Base-by-base conservation (phyloP, 2,113 vertebrate species). In the Menura novaehollandiae region DNA sequence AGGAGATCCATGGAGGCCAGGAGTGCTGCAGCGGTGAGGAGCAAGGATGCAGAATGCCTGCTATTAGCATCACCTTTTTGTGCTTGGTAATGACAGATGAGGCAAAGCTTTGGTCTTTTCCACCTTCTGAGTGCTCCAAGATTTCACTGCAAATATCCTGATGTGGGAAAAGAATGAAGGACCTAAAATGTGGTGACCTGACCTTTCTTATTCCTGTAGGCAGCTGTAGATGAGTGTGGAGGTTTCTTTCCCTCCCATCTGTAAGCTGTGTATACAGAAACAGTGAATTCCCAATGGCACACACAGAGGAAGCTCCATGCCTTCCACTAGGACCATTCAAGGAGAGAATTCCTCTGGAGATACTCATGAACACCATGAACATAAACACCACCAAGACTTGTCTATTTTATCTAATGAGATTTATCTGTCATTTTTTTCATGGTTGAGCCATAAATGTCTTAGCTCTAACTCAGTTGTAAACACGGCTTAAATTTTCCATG, bases 41-140 rank as follows among this genome's bases (percentile, higher is more conserved):
- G 5, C 6, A 22, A 1, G 33, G 64, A 46, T 51, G 52, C 27
- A 82, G 52, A n/a, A 43, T 0, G 0, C 8, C 47, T 30, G 43
- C 62, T 20, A 72, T 16, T 11, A 59, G 52, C 46, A 32, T n/a
- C 78, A 39, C 24, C 37, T 67, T 51, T 27, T 39, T 6, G 0
- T 27, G 14, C 60, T 28, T 14, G 21, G 28, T 11, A 13, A 16
- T 30, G 60, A 28, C 24, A 64, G 55, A 20, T 1, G 39, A 90
- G 56, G 66, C 53, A 35, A 41, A 78, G 47, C 19, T 73, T 81
- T 58, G 60, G 59, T 56, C 46, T 69, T 43, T 30, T 5, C 4
- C 0, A 0, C 68, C 19, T 11, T 20, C 63, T 81, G 26, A 51
- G 30, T 5, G 2, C 23, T 27, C 75, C 8, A 35, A 30, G 28